phyloP scores from a whole-genome alignment of 1,140 invertebrate genomes.

The Drosophila rhopaloa region DNA sequence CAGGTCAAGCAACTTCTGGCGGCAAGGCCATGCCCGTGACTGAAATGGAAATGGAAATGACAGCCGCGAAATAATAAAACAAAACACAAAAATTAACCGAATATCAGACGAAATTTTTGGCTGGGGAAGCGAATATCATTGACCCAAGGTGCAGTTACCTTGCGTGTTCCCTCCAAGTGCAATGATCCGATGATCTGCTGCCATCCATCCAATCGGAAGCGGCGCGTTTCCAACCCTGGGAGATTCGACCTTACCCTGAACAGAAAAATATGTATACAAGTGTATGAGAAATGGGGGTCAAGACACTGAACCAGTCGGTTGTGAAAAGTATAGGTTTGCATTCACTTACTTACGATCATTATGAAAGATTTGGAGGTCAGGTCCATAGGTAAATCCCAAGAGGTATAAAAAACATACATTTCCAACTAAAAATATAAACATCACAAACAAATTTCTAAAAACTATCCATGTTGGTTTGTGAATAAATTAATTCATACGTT shows the following conservation, averaged over 20 bases:
- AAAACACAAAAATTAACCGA: slow-evolving; percentile 27
- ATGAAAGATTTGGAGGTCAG: neutral
- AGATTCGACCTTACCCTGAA: slow-evolving; percentile 22
- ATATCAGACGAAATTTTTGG: slow-evolving; percentile 39
- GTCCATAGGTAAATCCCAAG: too few relatives aligned
- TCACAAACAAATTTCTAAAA: too few relatives aligned
- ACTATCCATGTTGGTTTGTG: too few relatives aligned
- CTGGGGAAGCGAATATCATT: slow-evolving; percentile 61
- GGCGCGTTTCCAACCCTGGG: slow-evolving; percentile 55
- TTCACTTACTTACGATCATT: neutral
- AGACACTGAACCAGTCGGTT: slow-evolving; percentile 27
- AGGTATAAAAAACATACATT: too few relatives aligned
- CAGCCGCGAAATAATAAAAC: slow-evolving; percentile 30
- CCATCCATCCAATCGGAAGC: slow-evolving; percentile 19
- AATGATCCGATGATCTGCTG: slow-evolving; percentile 54
- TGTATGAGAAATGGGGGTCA: slow-evolving; percentile 37
- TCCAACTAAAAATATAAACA: too few relatives aligned
- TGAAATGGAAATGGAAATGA: slow-evolving; percentile 48
- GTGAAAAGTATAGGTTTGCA: slow-evolving; percentile 14
- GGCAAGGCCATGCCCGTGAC: slow-evolving; percentile 56
- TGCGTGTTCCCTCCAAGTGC: slow-evolving; percentile 46
- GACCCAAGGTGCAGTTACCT: slow-evolving; percentile 81
- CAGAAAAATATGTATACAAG: neutral
- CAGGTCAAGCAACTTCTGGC: slow-evolving; percentile 73
- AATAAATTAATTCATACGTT: too few relatives aligned